Evolutionary conservation across 2,113 vertebrate species (phyloP).

Genomic region (Thomomys bottae): DNA sequence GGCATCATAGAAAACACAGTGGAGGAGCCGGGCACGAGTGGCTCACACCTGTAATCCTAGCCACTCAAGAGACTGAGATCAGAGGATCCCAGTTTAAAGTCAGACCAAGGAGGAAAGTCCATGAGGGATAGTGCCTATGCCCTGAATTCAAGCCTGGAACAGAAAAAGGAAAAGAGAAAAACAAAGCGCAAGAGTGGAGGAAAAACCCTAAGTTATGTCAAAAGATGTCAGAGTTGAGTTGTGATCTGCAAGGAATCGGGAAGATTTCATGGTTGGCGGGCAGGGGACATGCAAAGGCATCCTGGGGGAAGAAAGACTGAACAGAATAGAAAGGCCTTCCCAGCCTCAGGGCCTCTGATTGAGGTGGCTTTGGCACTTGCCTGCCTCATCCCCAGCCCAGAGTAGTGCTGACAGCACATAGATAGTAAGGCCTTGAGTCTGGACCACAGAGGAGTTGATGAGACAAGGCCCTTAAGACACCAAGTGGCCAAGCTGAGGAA

Average conservation of each 20-base stretch:
- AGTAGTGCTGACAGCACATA: fast-evolving
- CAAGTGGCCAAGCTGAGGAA: neutral
- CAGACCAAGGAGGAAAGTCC: no score
- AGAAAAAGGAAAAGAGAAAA: no score
- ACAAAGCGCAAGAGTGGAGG: neutral
- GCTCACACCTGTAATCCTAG: no score
- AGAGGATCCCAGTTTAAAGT: no score
- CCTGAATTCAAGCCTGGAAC: no score
- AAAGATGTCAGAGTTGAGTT: neutral
- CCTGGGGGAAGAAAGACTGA: neutral
- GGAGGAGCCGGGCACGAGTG: no score
- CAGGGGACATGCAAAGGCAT: neutral
- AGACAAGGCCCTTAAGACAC: neutral
- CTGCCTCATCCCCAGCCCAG: neutral
- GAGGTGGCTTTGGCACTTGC: neutral
- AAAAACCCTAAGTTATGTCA: neutral
- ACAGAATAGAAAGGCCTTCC: neutral
- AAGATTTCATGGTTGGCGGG: neutral
- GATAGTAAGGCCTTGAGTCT: neutral
- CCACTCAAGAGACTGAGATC: no score
- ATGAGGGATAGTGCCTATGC: no score
- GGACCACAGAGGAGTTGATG: fast-evolving
- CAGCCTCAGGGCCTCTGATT: neutral
- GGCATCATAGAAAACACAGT: neutral
- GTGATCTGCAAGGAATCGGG: neutral